These are phyloP conservation scores for Crocallis elinguaria DNA, from an alignment of 2,888 invertebrate genomes.

Conservation along the genomic window DNA sequence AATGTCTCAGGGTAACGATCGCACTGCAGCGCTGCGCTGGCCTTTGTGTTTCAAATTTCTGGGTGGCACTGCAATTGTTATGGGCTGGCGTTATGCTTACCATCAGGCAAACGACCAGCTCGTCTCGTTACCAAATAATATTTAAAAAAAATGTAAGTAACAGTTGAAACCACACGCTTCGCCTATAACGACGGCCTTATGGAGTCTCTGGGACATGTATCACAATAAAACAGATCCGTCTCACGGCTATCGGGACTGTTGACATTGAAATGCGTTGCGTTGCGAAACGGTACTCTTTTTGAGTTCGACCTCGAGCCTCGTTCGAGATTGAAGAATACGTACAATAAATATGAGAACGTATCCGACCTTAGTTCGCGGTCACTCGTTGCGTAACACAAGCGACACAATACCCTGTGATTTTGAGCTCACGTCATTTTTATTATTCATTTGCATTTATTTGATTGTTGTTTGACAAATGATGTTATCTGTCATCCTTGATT, in stretches of 20 bases:
- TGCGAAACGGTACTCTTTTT: constrained; percentile 82
- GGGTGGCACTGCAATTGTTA: no score
- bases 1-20: no score
- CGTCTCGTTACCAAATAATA: no score
- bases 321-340: constrained; percentile 82
- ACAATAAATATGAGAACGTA: constrained; percentile 83
- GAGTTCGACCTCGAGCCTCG: constrained; percentile 70
- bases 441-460: constrained; percentile 47
- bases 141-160: background rate
- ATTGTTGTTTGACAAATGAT: constrained; percentile 53
- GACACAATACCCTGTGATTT: constrained; percentile 73
- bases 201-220: constrained; percentile 26
- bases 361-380: constrained; percentile 82
- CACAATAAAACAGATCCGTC: constrained; percentile 31
- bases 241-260: constrained; percentile 59
- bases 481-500: constrained; percentile 38
- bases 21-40: no score
- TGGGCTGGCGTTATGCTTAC: no score
- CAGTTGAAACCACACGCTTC: constrained; percentile 1
- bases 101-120: no score
- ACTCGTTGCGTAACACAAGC: constrained; percentile 72
- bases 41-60: no score
- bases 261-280: constrained; percentile 79
- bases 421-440: constrained; percentile 57
- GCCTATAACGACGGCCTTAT: constrained; percentile 17